phyloP scores from a whole-genome alignment of 2,797 vertebrate genomes.

The Scomberomorus guttatus region DNA sequence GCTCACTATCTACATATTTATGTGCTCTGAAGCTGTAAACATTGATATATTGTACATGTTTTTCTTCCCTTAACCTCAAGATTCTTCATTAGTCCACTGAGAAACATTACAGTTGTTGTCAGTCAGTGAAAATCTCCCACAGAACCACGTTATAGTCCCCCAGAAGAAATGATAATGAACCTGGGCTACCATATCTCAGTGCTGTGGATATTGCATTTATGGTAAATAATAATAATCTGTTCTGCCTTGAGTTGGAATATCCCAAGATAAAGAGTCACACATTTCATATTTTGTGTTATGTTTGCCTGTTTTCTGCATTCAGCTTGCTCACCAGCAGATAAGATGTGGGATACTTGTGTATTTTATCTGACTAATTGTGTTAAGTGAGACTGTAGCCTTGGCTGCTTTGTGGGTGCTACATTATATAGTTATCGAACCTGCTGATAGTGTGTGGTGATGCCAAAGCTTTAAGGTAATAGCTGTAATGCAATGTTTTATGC shows the following conservation, averaged over 20 bases:
- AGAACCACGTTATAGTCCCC: constrained; percentile 11
- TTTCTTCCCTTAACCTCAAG: constrained; percentile 35
- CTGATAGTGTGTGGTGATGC: constrained; percentile 72
- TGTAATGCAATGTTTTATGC: constrained; percentile 56
- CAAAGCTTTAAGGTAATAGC: constrained; percentile 72
- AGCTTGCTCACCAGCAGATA: constrained; percentile 66
- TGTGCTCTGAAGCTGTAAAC: constrained; percentile 29
- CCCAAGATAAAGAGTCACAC: constrained; percentile 63
- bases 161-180: constrained; percentile 13
- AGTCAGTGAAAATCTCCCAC: background rate
- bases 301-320: constrained; percentile 51
- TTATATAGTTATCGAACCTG: constrained; percentile 60
- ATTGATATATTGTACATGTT: constrained; percentile 19
- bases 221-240: constrained; percentile 1
- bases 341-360: constrained; percentile 38
- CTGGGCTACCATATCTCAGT: constrained; percentile 5
- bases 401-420: constrained; percentile 63
- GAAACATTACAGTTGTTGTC: constrained; percentile 1
- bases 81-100: constrained; percentile 7
- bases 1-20: constrained; percentile 34
- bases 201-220: constrained; percentile 13
- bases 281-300: constrained; percentile 48
- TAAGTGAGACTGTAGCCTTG: constrained; percentile 38
- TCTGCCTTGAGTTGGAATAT: constrained; percentile 58
- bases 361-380: constrained; percentile 44